A percentile compares a stretch with the other conserved stretches of the same genome.
phyloP scores from a whole-genome alignment of 2,797 vertebrate genomes.

The Tokudaia muenninki region DNA sequence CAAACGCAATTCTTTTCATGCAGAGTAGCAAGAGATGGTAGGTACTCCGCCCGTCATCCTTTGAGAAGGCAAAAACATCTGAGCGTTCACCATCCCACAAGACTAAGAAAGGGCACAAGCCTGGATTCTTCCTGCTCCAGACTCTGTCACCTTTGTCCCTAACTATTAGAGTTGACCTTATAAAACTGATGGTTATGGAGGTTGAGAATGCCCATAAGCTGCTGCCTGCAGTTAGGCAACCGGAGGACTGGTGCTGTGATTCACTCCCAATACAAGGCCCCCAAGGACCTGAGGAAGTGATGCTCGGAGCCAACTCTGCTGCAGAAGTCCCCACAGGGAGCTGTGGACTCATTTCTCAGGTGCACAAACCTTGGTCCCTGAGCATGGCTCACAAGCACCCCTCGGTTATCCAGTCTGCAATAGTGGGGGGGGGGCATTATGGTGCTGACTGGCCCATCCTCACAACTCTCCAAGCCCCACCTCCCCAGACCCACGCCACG shows the following conservation, averaged over 20 bases:
- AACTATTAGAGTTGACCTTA: neutral
- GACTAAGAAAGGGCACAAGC: neutral
- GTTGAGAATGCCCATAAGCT: neutral
- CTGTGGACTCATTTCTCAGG: neutral
- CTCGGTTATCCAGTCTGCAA: neutral
- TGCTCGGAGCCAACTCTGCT: neutral
- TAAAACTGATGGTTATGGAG: neutral
- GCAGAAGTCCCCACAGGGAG: rapidly evolving
- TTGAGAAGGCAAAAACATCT: no score
- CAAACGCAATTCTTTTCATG: neutral
- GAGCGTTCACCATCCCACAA: neutral
- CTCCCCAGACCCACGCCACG: neutral
- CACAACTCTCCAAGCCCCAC: neutral
- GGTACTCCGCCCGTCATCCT: no score
- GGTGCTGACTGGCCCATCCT: neutral
- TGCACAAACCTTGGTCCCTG: neutral
- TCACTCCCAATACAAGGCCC: no score
- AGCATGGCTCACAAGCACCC: neutral
- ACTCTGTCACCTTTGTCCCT: neutral
- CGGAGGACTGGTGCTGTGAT: neutral
- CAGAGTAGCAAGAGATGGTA: neutral
- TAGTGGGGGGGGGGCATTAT: no score
- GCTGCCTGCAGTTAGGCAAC: neutral
- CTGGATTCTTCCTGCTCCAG: neutral
- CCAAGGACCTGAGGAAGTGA: neutral